Evolutionary conservation across 2,888 invertebrate species (phyloP), one percentile per base, ranked within the genome.

Genomic region (Rhopalosiphum nymphaeae): DNA sequence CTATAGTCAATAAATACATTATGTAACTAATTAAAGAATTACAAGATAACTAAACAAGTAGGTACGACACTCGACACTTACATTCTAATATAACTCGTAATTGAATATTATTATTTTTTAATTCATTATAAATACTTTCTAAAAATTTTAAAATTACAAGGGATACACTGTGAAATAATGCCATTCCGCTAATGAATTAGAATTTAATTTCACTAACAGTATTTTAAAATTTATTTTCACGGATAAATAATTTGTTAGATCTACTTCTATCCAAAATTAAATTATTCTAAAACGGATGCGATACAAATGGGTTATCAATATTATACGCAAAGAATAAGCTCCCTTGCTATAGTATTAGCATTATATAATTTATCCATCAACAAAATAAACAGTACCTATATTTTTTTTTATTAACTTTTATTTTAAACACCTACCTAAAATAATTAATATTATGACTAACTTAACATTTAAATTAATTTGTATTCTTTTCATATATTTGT

Each of bases 291-390:
- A 91, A 78, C n/a, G 26, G 49, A 88, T 3, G 13, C 11, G 36
- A 91, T 78, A 78, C 67, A 90, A 91, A 91, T 91, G 49, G 36
- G 49, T 78, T 91, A 49, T 91, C 49, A 78, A 91, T 78, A n/a
- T n/a, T 46, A 90, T 49, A 5, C 67, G 67, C 89, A 91, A 36
- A 78, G 67, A 78, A 67, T 67, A 78, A 36, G 25, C 26, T 91
- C 49, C n/a, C 49, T 49, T 67, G 67, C n/a, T 67, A 67, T 67
- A 67, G 2, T 67, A 49, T 78, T 91, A 88, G 36, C 36, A 42
- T 42, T 36, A 36, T 42, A 56, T 56, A 56, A 56, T 36, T 88
- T 87, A 49, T 49, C n/a, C 87, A 36, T 87, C 21, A 21, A 49
- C n/a, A n/a, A 53, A 86, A n/a, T 87, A 53, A 49, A 49, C 16